phyloP scores from a whole-genome alignment of 2,113 vertebrate genomes.

The Peromyscus polionotus region DNA sequence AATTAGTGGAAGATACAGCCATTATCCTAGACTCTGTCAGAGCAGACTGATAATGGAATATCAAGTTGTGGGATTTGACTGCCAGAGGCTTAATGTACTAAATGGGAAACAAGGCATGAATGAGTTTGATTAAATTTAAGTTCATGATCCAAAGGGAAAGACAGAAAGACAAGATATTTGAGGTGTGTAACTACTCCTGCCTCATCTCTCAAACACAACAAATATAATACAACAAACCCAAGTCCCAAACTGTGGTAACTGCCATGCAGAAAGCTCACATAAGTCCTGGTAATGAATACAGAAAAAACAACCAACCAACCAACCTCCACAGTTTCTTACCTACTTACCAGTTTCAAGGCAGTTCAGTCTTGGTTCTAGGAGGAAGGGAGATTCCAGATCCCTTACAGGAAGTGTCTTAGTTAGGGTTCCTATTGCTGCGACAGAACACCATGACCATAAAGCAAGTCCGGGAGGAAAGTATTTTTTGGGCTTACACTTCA shows the following conservation, averaged over 20 bases:
- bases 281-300: background rate
- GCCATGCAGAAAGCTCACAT: background rate
- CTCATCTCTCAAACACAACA: background rate
- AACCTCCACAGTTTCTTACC: background rate
- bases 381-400: background rate
- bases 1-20: background rate
- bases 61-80: background rate
- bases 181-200: background rate
- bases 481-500: background rate
- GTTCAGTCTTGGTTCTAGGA: background rate
- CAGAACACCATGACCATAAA: background rate
- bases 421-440: background rate
- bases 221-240: background rate
- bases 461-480: background rate
- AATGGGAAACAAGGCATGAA: background rate
- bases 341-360: background rate
- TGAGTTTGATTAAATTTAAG: constrained; percentile 3
- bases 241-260: background rate
- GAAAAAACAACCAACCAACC: background rate
- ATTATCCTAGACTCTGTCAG: background rate
- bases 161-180: background rate
- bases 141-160: background rate
- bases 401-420: background rate
- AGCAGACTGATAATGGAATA: background rate
- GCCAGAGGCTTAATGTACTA: background rate